Evolutionary conservation across 1,140 invertebrate genomes (phyloP).

Genomic region (Saxidomus purpurata): DNA sequence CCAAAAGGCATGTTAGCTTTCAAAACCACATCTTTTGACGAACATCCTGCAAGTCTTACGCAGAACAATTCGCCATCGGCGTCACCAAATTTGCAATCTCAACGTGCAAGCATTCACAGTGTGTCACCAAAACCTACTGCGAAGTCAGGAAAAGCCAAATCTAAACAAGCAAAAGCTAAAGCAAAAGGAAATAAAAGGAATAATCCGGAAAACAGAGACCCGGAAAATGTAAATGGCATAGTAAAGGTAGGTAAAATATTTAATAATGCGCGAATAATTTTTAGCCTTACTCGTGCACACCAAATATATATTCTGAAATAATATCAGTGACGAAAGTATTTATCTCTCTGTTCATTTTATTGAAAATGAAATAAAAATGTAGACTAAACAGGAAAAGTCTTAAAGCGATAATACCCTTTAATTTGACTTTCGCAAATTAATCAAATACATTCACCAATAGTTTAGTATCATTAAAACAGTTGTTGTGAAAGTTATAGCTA

Average conservation of each 20-base stretch:
- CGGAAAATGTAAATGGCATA: constrained; percentile 61
- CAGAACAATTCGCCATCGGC: neutral
- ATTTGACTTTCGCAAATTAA: too few relatives aligned
- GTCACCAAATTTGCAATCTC: constrained; percentile 1
- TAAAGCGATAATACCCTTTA: too few relatives aligned
- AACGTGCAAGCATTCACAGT: neutral
- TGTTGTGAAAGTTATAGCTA: too few relatives aligned
- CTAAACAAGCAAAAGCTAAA: constrained; percentile 22
- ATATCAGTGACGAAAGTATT: too few relatives aligned
- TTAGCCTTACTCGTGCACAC: too few relatives aligned
- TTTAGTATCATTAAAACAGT: too few relatives aligned
- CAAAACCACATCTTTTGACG: constrained; percentile 44
- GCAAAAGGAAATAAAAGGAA: neutral
- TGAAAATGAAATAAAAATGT: too few relatives aligned
- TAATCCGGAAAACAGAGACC: constrained; percentile 53
- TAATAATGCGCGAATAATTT: too few relatives aligned
- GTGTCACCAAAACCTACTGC: neutral
- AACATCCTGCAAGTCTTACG: neutral
- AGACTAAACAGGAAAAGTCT: too few relatives aligned
- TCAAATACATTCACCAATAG: too few relatives aligned
- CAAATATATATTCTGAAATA: too few relatives aligned
- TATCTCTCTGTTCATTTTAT: too few relatives aligned
- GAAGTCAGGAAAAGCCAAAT: neutral
- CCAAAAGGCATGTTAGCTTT: constrained; percentile 36
- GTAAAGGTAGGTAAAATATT: constrained; percentile 55